Evolutionary conservation across 2,888 invertebrate genomes (phyloP).

Genomic region (Dusona sp.): DNA sequence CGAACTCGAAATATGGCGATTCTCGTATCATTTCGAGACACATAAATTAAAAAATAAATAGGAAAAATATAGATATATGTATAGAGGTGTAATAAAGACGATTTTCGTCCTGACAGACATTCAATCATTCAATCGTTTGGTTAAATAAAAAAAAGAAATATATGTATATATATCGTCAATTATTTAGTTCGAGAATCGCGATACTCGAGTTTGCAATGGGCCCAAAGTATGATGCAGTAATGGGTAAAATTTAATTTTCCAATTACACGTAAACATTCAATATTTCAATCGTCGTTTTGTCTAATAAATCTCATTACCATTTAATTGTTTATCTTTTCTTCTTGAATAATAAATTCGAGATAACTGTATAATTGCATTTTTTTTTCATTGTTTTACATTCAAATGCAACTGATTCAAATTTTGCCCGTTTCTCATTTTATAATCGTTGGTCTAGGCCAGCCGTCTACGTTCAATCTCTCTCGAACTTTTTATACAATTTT

Average conservation of each 20-base stretch:
- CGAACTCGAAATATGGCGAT: slow-evolving; percentile 28
- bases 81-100: slow-evolving; percentile 19
- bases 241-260: slow-evolving; percentile 32
- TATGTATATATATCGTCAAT: slow-evolving; percentile 29
- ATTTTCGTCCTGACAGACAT: slow-evolving; percentile 35
- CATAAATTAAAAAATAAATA: slow-evolving; percentile 66
- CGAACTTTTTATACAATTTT: slow-evolving; percentile 28
- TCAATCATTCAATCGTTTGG: slow-evolving; percentile 45
- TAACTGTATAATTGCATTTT: neutral
- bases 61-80: slow-evolving; percentile 41
- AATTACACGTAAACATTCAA: slow-evolving; percentile 31
- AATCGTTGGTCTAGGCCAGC: slow-evolving; percentile 67
- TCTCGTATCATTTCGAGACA: slow-evolving; percentile 56
- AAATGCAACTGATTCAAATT: slow-evolving; percentile 22
- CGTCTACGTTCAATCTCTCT: slow-evolving; percentile 42
- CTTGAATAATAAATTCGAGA: neutral
- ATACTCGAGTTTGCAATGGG: slow-evolving; percentile 24
- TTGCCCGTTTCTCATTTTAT: slow-evolving; percentile 48
- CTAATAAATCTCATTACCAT: slow-evolving; percentile 10
- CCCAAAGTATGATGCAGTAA: slow-evolving; percentile 5
- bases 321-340: slow-evolving; percentile 11
- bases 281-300: neutral
- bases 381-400: neutral
- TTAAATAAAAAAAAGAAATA: neutral
- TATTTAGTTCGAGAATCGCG: slow-evolving; percentile 46